A percentile compares a stretch with the other conserved stretches of the same genome.
Evolutionary conservation across 2,888 invertebrate species (phyloP).

Genomic region (Temnothorax unifasciatus): DNA sequence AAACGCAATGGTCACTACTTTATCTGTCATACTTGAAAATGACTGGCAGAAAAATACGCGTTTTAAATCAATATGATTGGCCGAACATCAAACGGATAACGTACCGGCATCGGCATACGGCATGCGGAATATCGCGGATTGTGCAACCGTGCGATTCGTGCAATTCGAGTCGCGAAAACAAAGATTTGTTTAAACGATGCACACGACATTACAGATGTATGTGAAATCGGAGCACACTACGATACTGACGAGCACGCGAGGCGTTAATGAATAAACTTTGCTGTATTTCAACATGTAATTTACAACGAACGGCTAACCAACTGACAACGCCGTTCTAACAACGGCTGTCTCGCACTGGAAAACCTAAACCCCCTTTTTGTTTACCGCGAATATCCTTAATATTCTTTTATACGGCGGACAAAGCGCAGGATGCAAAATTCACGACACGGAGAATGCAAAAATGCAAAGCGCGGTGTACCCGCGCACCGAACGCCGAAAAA

Average conservation of each 20-base stretch:
- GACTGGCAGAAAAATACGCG: background rate
- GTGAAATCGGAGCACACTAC: conserved; percentile 33
- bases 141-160: background rate
- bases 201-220: conserved; percentile 2
- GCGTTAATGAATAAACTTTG: conserved; percentile 61
- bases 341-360: conserved; percentile 58
- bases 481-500: conserved; percentile 35
- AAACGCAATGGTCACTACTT: background rate
- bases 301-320: conserved; percentile 65
- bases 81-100: background rate
- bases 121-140: conserved; percentile 14
- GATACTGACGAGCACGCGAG: conserved; percentile 2
- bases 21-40: background rate
- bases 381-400: conserved; percentile 63
- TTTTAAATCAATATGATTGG: conserved; percentile 7
- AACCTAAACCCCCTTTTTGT: conserved; percentile 63
- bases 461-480: conserved; percentile 47
- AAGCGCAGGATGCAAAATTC: conserved; percentile 49
- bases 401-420: conserved; percentile 45
- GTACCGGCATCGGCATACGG: no score
- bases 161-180: conserved; percentile 8
- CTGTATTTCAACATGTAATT: conserved; percentile 68
- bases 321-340: conserved; percentile 69
- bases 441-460: conserved; percentile 50
- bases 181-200: conserved; percentile 43